These are phyloP conservation scores for Falco novaeseelandiae DNA, from an alignment of 2,797 vertebrate genomes.

Conservation along the genomic window DNA sequence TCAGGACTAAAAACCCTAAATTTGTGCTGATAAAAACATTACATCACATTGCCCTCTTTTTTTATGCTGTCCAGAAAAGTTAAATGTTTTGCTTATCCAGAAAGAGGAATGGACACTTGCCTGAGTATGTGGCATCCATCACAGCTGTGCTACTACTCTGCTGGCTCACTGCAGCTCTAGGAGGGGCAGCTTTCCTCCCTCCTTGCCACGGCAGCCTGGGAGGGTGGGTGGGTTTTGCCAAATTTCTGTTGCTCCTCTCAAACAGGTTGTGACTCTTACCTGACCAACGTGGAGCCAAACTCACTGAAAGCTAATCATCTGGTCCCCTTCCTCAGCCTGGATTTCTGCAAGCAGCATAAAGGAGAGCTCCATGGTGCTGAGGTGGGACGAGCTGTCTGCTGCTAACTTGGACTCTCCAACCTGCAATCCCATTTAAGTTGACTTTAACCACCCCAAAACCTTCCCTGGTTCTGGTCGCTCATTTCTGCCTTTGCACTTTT, in stretches of 20 bases:
- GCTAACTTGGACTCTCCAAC: not conserved
- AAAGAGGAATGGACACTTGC: not conserved
- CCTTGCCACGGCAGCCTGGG: not conserved
- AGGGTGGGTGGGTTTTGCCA: not conserved
- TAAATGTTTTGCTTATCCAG: not conserved
- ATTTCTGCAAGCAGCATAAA: not conserved
- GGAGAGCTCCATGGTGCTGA: not conserved
- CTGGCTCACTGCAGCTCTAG: not conserved
- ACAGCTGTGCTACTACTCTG: not conserved
- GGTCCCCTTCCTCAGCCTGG: not conserved
- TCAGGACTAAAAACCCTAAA: not conserved
- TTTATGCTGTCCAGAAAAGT: not conserved
- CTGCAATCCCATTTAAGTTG: not conserved
- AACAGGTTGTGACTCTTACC: not conserved
- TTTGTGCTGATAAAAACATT: not conserved
- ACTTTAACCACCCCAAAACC: not conserved
- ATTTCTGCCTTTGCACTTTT: not conserved
- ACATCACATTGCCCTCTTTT: not conserved
- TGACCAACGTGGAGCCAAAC: not conserved
- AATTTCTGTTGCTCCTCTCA: not conserved
- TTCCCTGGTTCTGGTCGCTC: not conserved
- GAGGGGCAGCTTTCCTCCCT: not conserved
- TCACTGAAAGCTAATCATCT: not conserved
- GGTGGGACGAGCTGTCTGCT: not conserved
- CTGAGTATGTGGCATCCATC: not conserved